Conservation (phyloP, 1,140 invertebrate genomes). For the Steinernema feltiae region DNA sequence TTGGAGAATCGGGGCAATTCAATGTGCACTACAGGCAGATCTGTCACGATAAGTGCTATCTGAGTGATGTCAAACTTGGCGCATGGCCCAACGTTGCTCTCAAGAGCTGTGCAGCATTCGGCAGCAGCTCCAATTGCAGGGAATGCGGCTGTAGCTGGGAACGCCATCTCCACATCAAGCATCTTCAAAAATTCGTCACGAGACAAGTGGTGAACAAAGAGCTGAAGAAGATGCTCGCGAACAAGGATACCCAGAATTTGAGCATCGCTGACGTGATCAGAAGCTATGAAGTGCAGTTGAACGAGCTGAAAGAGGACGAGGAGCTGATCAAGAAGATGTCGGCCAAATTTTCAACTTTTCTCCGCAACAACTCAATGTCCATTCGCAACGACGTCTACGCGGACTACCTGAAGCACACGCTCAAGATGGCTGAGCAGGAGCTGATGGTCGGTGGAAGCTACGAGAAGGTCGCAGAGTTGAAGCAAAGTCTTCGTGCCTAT, state of each 20-base stretch:
- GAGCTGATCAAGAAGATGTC: conserved; percentile 23
- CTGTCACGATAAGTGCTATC: conserved; percentile 5
- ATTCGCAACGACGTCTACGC: conserved; percentile 38
- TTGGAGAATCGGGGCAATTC: not conserved
- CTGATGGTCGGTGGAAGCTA: not conserved
- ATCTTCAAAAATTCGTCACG: not conserved
- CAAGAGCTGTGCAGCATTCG: not conserved
- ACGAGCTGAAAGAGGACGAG: conserved; percentile 23
- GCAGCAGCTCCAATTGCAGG: not conserved
- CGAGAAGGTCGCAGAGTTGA: not conserved
- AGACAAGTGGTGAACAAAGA: not conserved
- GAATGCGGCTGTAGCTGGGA: not conserved
- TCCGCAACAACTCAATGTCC: conserved; percentile 34
- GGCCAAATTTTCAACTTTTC: conserved; percentile 38
- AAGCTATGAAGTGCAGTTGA: not conserved
- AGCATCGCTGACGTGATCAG: not conserved
- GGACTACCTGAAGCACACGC: conserved; percentile 37
- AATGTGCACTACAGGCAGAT: conserved; percentile 15
- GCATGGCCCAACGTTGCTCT: not conserved
- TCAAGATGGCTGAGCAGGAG: conserved; percentile 13
- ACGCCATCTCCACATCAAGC: not conserved
- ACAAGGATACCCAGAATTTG: not conserved
- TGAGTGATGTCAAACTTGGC: not conserved
- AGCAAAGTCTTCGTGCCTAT: not conserved
- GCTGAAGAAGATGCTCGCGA: conserved; percentile 23